Evolutionary conservation across 2,888 invertebrate genomes (phyloP).

Genomic region (Trichopoda pennipes): DNA sequence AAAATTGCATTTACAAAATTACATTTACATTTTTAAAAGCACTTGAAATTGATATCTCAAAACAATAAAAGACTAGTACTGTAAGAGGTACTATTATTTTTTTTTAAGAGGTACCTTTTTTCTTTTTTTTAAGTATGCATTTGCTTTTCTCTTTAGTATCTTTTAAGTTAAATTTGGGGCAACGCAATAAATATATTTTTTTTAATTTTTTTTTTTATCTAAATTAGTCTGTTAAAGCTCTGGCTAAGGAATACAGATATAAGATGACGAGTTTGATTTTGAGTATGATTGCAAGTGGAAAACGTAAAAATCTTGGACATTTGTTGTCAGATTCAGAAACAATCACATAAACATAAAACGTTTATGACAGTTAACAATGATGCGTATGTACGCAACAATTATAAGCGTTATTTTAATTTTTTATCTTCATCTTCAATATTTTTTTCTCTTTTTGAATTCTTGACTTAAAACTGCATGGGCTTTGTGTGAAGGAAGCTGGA

Average conservation of each 20-base stretch:
- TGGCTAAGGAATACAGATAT: not conserved
- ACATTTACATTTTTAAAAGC: too few relatives aligned
- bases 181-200: too few relatives aligned
- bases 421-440: constrained; percentile 2
- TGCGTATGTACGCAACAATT: constrained; percentile 62
- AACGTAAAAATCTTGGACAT: constrained; percentile 58
- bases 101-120: too few relatives aligned
- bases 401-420: constrained; percentile 46
- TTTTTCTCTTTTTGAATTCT: constrained; percentile 14
- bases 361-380: constrained; percentile 67
- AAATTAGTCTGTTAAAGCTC: not conserved
- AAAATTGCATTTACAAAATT: not conserved
- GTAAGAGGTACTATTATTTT: too few relatives aligned
- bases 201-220: not conserved
- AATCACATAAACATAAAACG: constrained; percentile 65
- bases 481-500: constrained; percentile 47
- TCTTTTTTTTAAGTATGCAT: too few relatives aligned
- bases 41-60: too few relatives aligned
- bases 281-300: constrained; percentile 38
- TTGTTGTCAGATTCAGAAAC: constrained; percentile 51
- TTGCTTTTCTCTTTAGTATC: too few relatives aligned
- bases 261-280: constrained; percentile 56
- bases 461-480: constrained; percentile 3
- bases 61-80: too few relatives aligned
- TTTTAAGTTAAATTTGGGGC: too few relatives aligned